Percentiles rank a stretch among this genome's conserved stretches.
Evolutionary conservation across 2,888 invertebrate species (phyloP).

Genomic region (Dicyrtoma fusca): DNA sequence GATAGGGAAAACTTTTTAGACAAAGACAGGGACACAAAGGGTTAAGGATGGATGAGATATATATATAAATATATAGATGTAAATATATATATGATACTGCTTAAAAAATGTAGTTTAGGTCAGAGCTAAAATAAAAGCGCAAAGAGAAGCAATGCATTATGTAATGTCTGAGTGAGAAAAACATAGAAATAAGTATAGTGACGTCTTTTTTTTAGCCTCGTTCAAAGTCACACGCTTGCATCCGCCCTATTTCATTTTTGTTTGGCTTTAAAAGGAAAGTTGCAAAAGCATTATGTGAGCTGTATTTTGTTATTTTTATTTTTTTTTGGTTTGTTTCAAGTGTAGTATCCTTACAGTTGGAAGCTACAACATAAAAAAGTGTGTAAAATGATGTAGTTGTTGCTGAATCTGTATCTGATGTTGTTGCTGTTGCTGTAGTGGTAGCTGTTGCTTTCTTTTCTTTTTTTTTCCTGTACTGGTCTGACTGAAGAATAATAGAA

Average conservation of each 20-base stretch:
- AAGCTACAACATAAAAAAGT: no score
- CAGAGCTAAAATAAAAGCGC: constrained; percentile 40
- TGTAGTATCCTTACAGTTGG: no score
- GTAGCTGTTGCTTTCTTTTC: neutral
- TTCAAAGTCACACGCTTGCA: no score
- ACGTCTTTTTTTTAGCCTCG: neutral
- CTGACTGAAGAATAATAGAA: neutral
- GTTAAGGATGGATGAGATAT: constrained; percentile 37
- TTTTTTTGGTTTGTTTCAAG: no score
- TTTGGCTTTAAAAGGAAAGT: no score
- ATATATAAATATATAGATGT: constrained; percentile 6
- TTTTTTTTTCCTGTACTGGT: neutral
- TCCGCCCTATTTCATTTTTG: neutral
- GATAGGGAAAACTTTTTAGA: constrained; percentile 53
- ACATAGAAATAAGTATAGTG: neutral
- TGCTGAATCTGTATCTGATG: no score
- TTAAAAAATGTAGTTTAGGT: constrained; percentile 19
- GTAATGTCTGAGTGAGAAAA: constrained; percentile 20
- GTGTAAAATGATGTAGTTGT: no score
- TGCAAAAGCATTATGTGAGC: neutral
- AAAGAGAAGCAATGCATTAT: constrained; percentile 36
- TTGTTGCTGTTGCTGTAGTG: no score
- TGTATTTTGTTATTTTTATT: no score
- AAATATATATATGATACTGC: neutral
- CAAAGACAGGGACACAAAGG: constrained; percentile 58